These are phyloP conservation scores for Acanthoscelides obtectus DNA, from an alignment of 2,888 invertebrate species.

Conservation along the genomic window DNA sequence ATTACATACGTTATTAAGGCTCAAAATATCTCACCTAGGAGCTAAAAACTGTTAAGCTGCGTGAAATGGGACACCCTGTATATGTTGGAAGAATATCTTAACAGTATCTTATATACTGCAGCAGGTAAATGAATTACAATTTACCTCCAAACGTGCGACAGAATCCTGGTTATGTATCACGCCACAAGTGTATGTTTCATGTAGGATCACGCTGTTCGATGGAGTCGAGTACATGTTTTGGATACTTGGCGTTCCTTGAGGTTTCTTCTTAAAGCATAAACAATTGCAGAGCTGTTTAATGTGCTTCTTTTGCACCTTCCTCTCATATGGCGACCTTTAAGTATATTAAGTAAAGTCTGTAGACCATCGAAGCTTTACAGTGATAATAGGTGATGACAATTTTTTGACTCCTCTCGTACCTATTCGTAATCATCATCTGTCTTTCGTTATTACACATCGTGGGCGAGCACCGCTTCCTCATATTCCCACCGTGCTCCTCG, in stretches of 20 bases:
- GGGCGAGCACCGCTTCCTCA: background rate
- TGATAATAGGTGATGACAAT: too few species aligned
- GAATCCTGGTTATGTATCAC: background rate
- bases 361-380: too few species aligned
- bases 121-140: too few species aligned
- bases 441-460: background rate
- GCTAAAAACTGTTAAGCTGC: too few species aligned
- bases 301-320: conserved; percentile 15
- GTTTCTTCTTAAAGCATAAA: conserved; percentile 14
- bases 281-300: conserved; percentile 25
- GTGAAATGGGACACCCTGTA: too few species aligned
- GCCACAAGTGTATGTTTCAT: background rate
- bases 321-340: background rate
- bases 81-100: too few species aligned
- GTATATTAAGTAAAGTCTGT: conserved; percentile 1
- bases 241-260: conserved; percentile 8
- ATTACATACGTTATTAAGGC: too few species aligned
- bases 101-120: too few species aligned
- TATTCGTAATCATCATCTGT: background rate
- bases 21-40: too few species aligned
- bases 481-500: background rate
- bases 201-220: conserved; percentile 17
- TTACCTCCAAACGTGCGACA: background rate
- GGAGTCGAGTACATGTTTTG: conserved; percentile 24
- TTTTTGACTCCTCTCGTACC: too few species aligned